Conservation (phyloP, 2,113 vertebrate genomes). For the Rostratula benghalensis region DNA sequence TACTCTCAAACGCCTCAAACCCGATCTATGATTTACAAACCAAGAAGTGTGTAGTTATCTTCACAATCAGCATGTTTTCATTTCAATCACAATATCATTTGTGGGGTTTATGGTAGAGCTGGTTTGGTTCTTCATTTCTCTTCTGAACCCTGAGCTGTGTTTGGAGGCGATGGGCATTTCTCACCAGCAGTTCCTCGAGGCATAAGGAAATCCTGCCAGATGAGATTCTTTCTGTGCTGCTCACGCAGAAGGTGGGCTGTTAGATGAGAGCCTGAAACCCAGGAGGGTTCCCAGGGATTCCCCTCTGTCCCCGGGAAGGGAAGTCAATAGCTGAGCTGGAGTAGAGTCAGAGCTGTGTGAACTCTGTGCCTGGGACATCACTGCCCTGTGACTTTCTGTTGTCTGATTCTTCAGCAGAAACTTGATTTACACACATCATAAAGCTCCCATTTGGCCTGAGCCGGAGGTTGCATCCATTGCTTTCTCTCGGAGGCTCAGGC, state of each 20-base stretch:
- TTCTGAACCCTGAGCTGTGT: background rate
- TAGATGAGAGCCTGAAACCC: background rate
- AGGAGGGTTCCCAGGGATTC: background rate
- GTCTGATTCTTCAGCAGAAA: background rate
- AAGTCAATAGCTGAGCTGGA: too few relatives aligned
- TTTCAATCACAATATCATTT: background rate
- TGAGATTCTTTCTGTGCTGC: background rate
- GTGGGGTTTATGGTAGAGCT: background rate
- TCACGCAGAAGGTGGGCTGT: background rate
- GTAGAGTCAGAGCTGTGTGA: background rate
- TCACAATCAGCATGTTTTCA: background rate
- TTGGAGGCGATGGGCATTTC: background rate
- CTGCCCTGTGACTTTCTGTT: background rate
- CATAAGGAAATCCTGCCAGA: background rate
- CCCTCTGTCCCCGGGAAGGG: background rate
- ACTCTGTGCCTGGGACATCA: background rate
- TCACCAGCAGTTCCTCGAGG: background rate
- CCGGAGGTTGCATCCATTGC: background rate
- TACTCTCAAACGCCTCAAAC: background rate
- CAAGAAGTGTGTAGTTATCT: background rate
- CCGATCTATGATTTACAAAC: background rate
- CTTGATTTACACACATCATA: rapidly evolving
- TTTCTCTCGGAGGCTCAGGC: background rate
- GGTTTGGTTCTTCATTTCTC: background rate
- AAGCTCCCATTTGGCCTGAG: background rate